Conservation (phyloP, 2,888 invertebrate species). For the Ariolimax columbianus region DNA sequence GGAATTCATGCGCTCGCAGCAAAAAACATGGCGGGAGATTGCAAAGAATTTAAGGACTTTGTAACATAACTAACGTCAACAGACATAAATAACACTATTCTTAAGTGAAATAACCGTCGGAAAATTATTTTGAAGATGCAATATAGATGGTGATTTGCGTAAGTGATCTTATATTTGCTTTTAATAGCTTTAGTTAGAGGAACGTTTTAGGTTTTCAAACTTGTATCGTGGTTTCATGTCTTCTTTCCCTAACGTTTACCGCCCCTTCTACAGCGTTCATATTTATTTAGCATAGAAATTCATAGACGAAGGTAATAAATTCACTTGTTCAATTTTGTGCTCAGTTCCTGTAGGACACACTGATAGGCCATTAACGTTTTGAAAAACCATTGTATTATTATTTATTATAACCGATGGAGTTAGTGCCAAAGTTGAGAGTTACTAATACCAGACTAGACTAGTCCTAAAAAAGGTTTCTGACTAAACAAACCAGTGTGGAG, state of each 20-base stretch:
- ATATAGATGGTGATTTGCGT: not conserved
- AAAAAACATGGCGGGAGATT: slow-evolving; percentile 56
- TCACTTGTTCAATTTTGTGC: not conserved
- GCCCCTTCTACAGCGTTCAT: not conserved
- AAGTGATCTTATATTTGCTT: not conserved
- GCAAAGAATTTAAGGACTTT: slow-evolving; percentile 26
- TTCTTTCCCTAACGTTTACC: not conserved
- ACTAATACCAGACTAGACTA: too few relatives aligned
- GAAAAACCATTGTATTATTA: not conserved
- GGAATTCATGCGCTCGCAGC: slow-evolving; percentile 30
- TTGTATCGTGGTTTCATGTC: not conserved
- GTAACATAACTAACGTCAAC: not conserved
- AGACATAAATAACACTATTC: not conserved
- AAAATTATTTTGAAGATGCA: not conserved
- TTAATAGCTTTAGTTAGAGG: not conserved
- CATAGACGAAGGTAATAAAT: not conserved
- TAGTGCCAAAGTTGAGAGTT: too few relatives aligned
- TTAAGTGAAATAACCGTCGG: too few relatives aligned
- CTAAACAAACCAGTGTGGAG: too few relatives aligned
- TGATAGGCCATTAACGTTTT: not conserved
- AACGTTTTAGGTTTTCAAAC: slow-evolving; percentile 20
- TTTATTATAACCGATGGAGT: not conserved
- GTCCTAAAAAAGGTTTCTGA: too few relatives aligned
- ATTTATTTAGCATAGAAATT: not conserved
- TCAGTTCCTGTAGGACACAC: not conserved